These are phyloP conservation scores for Schmidtea mediterranea DNA, from an alignment of 1,140 invertebrate species.

Conservation along the genomic window DNA sequence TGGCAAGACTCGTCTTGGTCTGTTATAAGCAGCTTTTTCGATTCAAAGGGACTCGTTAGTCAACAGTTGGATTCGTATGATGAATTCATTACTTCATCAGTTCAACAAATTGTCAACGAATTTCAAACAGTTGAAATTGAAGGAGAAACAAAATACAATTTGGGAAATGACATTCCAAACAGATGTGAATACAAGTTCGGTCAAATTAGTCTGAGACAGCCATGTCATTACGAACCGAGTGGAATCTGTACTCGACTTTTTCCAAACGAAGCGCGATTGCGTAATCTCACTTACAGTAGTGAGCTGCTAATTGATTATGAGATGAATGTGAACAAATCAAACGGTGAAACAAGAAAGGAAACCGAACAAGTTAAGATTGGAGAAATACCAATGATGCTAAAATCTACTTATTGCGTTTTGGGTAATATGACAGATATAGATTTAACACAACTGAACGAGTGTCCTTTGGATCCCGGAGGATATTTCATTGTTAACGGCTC, in stretches of 20 bases:
- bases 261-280: slow-evolving; percentile 71
- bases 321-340: slow-evolving; percentile 75
- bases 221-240: slow-evolving; percentile 98
- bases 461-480: too few relatives aligned
- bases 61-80: slow-evolving; percentile 95
- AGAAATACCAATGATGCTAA: slow-evolving; percentile 89
- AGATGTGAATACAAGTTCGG: too few relatives aligned
- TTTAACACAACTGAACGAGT: slow-evolving; percentile 83
- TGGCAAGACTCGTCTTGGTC: slow-evolving; percentile 99
- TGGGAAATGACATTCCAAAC: slow-evolving; percentile 32
- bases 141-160: slow-evolving; percentile 77
- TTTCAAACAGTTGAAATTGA: slow-evolving; percentile 84
- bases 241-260: slow-evolving; percentile 91
- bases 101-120: slow-evolving; percentile 91
- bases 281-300: slow-evolving; percentile 48
- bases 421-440: slow-evolving; percentile 80
- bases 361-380: slow-evolving; percentile 94
- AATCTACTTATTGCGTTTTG: slow-evolving; percentile 78
- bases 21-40: slow-evolving; percentile 93
- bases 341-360: slow-evolving; percentile 63
- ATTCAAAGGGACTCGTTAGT: slow-evolving; percentile 85
- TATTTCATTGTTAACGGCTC: slow-evolving; percentile 35
- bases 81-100: slow-evolving; percentile 98
- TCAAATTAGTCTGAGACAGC: slow-evolving; percentile 90
- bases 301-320: slow-evolving; percentile 92